phyloP scores from a whole-genome alignment of 2,888 invertebrate genomes.

The Ormyrus nitidulus region DNA sequence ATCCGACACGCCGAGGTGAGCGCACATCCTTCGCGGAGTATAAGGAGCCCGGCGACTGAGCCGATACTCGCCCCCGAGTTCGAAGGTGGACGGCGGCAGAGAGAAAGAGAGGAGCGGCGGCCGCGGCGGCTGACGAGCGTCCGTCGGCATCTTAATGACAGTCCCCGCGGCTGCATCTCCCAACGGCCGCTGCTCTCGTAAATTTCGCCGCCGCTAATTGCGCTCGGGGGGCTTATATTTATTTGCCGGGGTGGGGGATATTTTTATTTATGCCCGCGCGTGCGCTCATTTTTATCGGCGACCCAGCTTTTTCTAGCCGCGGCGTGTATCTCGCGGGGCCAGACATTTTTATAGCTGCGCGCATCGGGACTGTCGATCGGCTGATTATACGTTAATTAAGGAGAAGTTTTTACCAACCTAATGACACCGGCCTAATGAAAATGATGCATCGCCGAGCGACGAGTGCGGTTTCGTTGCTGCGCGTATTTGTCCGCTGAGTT shows the following conservation, averaged over 20 bases:
- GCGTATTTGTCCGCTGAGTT: too few relatives aligned
- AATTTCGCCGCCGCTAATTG: conserved; percentile 47
- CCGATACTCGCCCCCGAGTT: conserved; percentile 57
- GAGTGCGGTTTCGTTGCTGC: too few relatives aligned
- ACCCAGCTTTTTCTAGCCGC: not conserved
- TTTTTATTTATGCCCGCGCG: conserved; percentile 23
- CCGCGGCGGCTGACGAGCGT: conserved; percentile 49
- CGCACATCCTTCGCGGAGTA: conserved; percentile 53
- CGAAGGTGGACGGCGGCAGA: conserved; percentile 48
- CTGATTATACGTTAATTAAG: conserved; percentile 29
- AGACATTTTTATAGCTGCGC: conserved; percentile 31
- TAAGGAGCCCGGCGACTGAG: conserved; percentile 59
- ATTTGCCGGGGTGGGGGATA: conserved; percentile 21
- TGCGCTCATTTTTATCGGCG: not conserved
- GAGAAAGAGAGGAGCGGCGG: conserved; percentile 24
- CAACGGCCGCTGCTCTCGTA: conserved; percentile 16
- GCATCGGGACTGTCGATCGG: not conserved
- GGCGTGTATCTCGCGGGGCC: not conserved
- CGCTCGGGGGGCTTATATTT: conserved; percentile 37
- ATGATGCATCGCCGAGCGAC: too few relatives aligned
- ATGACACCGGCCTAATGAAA: too few relatives aligned
- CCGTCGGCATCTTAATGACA: conserved; percentile 61
- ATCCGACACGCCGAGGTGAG: conserved; percentile 13
- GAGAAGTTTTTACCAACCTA: conserved; percentile 28
- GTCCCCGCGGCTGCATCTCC: conserved; percentile 26